Percentiles rank a stretch among this genome's conserved stretches.
These are phyloP conservation scores for Tachyglossus aculeatus DNA, from an alignment of 2,797 vertebrate species.

Conservation along the genomic window DNA sequence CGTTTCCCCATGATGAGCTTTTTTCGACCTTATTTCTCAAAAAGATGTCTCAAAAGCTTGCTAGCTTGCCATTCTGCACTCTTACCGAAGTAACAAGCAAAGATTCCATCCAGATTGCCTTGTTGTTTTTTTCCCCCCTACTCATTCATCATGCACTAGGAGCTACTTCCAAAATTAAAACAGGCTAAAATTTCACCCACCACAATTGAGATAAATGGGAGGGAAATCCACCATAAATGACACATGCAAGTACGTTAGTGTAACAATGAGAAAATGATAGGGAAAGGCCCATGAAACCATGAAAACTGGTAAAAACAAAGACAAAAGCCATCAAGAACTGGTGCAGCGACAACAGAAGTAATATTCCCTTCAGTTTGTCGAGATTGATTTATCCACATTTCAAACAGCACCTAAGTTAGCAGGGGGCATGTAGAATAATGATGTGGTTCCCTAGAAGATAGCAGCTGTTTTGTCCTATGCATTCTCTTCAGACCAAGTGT, in stretches of 20 bases:
- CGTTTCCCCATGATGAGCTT: neutral
- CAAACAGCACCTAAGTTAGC: too few species aligned
- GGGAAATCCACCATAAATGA: constrained; percentile 57
- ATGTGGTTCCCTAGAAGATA: too few species aligned
- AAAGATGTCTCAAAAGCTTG: constrained; percentile 26
- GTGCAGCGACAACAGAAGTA: neutral
- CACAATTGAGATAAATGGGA: constrained; percentile 45
- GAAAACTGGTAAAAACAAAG: neutral
- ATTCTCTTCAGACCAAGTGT: too few species aligned
- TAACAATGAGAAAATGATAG: constrained; percentile 46
- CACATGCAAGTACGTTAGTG: constrained; percentile 62
- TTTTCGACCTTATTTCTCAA: neutral
- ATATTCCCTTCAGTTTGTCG: neutral
- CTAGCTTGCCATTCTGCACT: constrained; percentile 69
- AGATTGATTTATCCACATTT: neutral
- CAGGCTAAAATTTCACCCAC: constrained; percentile 49
- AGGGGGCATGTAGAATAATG: too few species aligned
- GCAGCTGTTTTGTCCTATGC: too few species aligned
- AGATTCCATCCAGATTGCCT: constrained; percentile 63
- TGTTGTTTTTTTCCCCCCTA: constrained; percentile 45
- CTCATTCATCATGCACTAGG: constrained; percentile 47
- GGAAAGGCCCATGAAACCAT: constrained; percentile 19
- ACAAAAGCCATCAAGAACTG: neutral
- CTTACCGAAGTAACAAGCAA: constrained; percentile 59
- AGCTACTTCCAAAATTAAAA: constrained; percentile 39